These are phyloP conservation scores for Taenioides sp. DNA, from an alignment of 2,797 vertebrate genomes.

Conservation along the genomic window DNA sequence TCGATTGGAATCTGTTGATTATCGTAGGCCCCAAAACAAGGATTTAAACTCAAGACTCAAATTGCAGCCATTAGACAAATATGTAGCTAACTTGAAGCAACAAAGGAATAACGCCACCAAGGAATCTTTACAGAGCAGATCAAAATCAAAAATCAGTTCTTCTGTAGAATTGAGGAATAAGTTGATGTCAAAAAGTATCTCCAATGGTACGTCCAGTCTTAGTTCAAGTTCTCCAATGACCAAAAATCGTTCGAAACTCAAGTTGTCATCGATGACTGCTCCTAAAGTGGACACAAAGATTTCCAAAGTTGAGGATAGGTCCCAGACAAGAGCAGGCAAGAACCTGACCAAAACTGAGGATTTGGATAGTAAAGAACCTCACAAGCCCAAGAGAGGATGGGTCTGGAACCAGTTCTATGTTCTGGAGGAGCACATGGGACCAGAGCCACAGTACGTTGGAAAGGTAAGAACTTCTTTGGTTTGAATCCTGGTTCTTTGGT, in stretches of 20 bases:
- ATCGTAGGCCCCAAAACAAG: background rate
- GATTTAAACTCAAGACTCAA: conserved; percentile 7
- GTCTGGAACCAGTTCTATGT: conserved; percentile 97
- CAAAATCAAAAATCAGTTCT: conserved; percentile 12
- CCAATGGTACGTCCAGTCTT: background rate
- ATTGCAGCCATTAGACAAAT: conserved; percentile 13
- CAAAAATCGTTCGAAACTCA: conserved; percentile 14
- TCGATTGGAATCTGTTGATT: conserved; percentile 14
- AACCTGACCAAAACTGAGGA: conserved; percentile 85
- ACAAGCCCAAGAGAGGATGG: conserved; percentile 91
- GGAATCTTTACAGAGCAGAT: conserved; percentile 4
- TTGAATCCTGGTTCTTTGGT: background rate
- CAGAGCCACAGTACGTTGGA: conserved; percentile 90
- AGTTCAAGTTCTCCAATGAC: background rate
- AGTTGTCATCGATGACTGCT: conserved; percentile 15
- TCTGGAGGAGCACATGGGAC: conserved; percentile 95
- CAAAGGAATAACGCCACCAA: conserved; percentile 13
- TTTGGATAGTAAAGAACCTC: conserved; percentile 86
- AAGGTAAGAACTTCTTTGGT: conserved; percentile 78
- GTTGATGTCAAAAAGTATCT: conserved; percentile 9
- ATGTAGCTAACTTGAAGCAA: conserved; percentile 16
- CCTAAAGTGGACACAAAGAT: background rate
- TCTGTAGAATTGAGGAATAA: conserved; percentile 4
- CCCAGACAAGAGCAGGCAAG: conserved; percentile 76
- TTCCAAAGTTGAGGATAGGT: conserved; percentile 25